Evolutionary conservation across 2,888 invertebrate genomes (phyloP).

Genomic region (Orthonevra nobilis): DNA sequence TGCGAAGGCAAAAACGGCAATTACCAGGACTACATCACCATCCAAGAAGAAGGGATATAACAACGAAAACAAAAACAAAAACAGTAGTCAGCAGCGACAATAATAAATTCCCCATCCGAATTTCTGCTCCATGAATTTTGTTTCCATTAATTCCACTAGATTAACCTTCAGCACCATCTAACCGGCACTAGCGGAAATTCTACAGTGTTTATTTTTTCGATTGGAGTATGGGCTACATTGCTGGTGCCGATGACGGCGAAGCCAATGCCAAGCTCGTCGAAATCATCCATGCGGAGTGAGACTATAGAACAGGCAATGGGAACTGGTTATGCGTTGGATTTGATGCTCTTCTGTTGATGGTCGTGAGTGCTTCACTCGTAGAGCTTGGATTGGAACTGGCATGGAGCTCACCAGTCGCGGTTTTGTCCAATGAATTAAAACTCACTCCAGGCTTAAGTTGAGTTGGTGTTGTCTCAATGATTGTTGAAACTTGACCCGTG

Average conservation of each 20-base stretch:
- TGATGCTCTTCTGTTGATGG: conserved; percentile 19
- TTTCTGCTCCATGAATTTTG: conserved; percentile 80
- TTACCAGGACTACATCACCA: conserved; percentile 66
- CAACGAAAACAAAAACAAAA: conserved; percentile 49
- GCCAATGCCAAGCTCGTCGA: conserved; percentile 47
- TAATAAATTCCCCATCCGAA: conserved; percentile 71
- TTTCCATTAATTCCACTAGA: conserved; percentile 80
- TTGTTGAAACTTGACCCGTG: conserved; percentile 41
- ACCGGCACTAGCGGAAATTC: conserved; percentile 75
- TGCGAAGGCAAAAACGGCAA: conserved; percentile 59
- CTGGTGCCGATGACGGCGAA: conserved; percentile 19
- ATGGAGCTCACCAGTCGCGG: conserved; percentile 3
- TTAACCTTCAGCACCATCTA: conserved; percentile 79
- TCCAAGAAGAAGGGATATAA: conserved; percentile 21
- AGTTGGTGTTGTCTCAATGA: conserved; percentile 13
- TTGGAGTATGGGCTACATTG: conserved; percentile 54
- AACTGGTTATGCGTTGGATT: conserved; percentile 54
- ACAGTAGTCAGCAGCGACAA: conserved; percentile 53
- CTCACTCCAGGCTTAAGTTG: conserved; percentile 52
- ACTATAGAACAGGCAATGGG: too few relatives aligned
- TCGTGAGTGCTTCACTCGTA: conserved; percentile 11
- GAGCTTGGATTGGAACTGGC: conserved; percentile 10
- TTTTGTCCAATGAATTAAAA: conserved; percentile 7
- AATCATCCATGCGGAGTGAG: conserved; percentile 17
- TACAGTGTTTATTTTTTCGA: conserved; percentile 57